Base-by-base conservation (phyloP, 1,140 invertebrate species). In the Drosophila sproati region DNA sequence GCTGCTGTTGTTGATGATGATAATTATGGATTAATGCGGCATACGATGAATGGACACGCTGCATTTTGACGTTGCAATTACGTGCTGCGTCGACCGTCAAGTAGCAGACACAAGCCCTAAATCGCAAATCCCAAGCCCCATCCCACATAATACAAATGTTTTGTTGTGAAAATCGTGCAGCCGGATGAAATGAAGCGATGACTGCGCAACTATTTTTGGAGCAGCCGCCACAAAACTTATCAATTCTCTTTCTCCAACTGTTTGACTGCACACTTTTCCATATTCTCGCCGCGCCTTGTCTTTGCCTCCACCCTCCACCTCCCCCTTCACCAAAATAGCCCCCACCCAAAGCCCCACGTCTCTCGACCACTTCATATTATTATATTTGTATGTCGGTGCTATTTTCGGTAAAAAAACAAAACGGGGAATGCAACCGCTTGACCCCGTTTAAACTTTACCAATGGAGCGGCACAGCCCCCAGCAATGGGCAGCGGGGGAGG, bases 381-480 rank as follows among this genome's bases (percentile, higher is more conserved):
- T 83, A 80, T 82, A 82, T 83, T 85, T 67, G 60, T 75, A 60
- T 67, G 78, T 85, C 78, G 78, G 82, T 51, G 70, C 82, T 86
- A 86, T 87, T 86, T 86, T 87, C 54, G 82, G 80, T 71, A 62
- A 86, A 81, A 77, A 71, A 70, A 48, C 6, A 35, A 52, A 56
- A 43, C 37, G 37, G 61, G 28, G 62, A 83, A 88, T 77, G 85
- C 77, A 88, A 89, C 73, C 83, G 83, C 77, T 83, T 88, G 83
- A 89, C 83, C 83, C 83, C 85, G 81, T 83, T 88, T 89, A 80
- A 85, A 85, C 81, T 55, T 66, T 31, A 56, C 73, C 73, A 51
- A 80, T 73, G 77, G 66, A 59, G 35, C 70, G 34, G 47, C 39
- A 47, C 51, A 10, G 28, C 12, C 5, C 28, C 28, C 32, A 10